Evolutionary conservation across 2,888 invertebrate species (phyloP).

Genomic region (Buathra laborator): DNA sequence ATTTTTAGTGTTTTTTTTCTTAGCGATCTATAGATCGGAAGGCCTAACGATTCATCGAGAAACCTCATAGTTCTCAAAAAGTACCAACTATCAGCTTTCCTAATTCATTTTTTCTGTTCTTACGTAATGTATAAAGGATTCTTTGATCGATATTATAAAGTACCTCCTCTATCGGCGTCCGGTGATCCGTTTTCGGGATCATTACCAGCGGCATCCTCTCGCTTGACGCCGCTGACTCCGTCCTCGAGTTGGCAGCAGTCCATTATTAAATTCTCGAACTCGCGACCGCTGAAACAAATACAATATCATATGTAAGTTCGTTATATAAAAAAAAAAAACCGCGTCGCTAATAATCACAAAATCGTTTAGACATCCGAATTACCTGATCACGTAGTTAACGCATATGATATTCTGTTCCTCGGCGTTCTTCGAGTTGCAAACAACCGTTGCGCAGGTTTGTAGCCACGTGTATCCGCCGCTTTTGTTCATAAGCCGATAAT

Average conservation of each 20-base stretch:
- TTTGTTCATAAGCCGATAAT: slow-evolving; percentile 98
- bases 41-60: background rate
- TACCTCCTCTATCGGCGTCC: slow-evolving; percentile 92
- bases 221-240: slow-evolving; percentile 92
- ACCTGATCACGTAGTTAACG: slow-evolving; percentile 99
- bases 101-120: background rate
- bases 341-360: background rate
- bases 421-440: slow-evolving; percentile 97
- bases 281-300: slow-evolving; percentile 90
- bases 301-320: background rate
- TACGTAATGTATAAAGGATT: background rate
- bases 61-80: background rate
- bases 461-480: slow-evolving; percentile 98
- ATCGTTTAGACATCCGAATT: slow-evolving; percentile 72
- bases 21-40: background rate
- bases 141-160: slow-evolving; percentile 9
- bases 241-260: slow-evolving; percentile 97
- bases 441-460: slow-evolving; percentile 98
- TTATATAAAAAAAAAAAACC: background rate
- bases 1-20: no score
- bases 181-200: slow-evolving; percentile 96
- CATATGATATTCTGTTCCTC: slow-evolving; percentile 99
- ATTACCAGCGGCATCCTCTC: slow-evolving; percentile 91
- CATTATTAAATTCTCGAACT: slow-evolving; percentile 96
- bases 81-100: background rate